Evolutionary conservation across 2,888 invertebrate species (phyloP), one percentile per base, ranked within the genome.

Genomic region (Acleris cristana): DNA sequence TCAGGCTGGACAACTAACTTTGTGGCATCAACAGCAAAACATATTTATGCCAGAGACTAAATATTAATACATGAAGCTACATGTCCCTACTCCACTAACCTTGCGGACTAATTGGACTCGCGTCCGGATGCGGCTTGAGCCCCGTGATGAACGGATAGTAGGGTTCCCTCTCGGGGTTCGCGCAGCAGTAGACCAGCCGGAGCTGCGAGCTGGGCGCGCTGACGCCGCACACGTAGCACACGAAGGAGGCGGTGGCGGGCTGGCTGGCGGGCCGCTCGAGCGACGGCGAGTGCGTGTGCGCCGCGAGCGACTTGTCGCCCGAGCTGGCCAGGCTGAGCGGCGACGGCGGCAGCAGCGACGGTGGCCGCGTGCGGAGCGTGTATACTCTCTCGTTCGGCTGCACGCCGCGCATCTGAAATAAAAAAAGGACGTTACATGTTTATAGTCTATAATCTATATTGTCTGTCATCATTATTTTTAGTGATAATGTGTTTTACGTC

Each of bases 121-220:
- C 96, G 78, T 97, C 97, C 62, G 95, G 95, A 73, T 96, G 96
- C 69, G 96, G 95, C 87, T 95, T 95, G 79, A 97, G 91, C 76
- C 95, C 94, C 80, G 96, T 96, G 69, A 98, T 96, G 87, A 97
- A 97, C 16, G 98, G 97, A 91, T 97, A 98, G 88, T 96, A 98
- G 62, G 98, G 97, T 87, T 98, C 98, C 68, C 96, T 94, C 82
- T 97, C 97, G 0, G 96, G 95, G 88, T 97, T 97, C 62, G 96
- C 95, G 83, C 96, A 96, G 89, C 97, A 97, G 88, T 97, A 97
- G 67, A 98, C 94, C 76, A 97, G 94, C 71, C 97, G 94, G 80
- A 97, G 94, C 85, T 96, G 96, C 74, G 96, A 96, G 69, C 96
- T 96, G 69, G 96, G 96, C 81, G 96, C 96, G 82, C 96, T 95